Percentiles rank a stretch among this genome's conserved stretches.
phyloP scores from a whole-genome alignment of 2,888 invertebrate genomes.

The Hypercompe scribonia region DNA sequence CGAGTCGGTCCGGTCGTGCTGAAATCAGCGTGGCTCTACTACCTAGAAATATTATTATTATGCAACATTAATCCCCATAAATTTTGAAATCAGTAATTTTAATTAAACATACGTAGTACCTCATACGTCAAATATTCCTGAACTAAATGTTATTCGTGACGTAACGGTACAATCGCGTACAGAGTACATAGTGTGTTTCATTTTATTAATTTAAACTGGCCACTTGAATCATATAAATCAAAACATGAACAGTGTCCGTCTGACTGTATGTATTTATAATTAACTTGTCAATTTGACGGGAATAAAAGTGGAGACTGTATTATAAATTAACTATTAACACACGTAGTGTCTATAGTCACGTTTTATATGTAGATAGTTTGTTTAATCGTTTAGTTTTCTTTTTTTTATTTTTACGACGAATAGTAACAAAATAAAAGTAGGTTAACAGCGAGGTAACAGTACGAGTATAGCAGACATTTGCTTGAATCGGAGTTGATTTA shows the following conservation, averaged over 20 bases:
- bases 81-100: neutral
- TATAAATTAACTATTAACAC: conserved; percentile 23
- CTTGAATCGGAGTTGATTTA: too few relatives aligned
- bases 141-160: conserved; percentile 28
- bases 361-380: conserved; percentile 6
- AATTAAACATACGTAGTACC: neutral
- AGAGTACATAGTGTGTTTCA: conserved; percentile 30
- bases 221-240: conserved; percentile 55
- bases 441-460: neutral
- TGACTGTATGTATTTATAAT: conserved; percentile 65
- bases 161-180: conserved; percentile 22
- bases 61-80: too few relatives aligned
- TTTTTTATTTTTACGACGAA: neutral
- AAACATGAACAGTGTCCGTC: conserved; percentile 46
- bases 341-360: conserved; percentile 29
- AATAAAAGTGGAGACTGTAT: conserved; percentile 53
- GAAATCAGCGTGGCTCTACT: too few relatives aligned
- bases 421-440: neutral
- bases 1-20: too few relatives aligned
- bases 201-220: conserved; percentile 46
- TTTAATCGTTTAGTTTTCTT: neutral
- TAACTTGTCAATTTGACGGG: conserved; percentile 63
- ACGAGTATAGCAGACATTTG: too few relatives aligned
- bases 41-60: too few relatives aligned
- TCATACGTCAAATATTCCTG: conserved; percentile 18